A percentile compares a stretch with the other conserved stretches of the same genome.
Conservation (phyloP, 2,113 vertebrate genomes). For the Centropristis striata region DNA sequence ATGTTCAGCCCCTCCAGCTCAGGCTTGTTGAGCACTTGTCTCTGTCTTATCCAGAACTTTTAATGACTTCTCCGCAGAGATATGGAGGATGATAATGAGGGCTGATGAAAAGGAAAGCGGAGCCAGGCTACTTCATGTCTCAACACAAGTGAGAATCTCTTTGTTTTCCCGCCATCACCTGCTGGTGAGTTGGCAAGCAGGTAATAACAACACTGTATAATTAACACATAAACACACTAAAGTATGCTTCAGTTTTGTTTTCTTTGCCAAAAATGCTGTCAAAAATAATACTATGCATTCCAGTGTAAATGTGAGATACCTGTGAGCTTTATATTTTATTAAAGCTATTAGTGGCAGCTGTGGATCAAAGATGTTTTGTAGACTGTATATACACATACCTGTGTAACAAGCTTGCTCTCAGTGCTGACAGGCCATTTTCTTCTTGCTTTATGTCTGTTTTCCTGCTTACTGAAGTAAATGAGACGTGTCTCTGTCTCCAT, state of each 20-base stretch:
- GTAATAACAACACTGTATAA: slow-evolving; percentile 43
- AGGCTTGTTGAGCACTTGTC: slow-evolving; percentile 39
- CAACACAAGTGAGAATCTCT: slow-evolving; percentile 44
- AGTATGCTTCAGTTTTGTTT: slow-evolving; percentile 6
- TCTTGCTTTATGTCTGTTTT: background rate
- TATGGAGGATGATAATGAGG: slow-evolving; percentile 40
- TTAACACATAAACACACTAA: slow-evolving; percentile 38
- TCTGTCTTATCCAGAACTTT: slow-evolving; percentile 28
- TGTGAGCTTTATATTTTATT: slow-evolving; percentile 4
- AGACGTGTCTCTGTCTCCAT: background rate
- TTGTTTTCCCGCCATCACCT: slow-evolving; percentile 41
- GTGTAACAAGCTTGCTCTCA: background rate
- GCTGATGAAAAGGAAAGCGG: slow-evolving; percentile 32
- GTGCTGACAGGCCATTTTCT: slow-evolving; percentile 3
- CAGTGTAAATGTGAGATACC: slow-evolving; percentile 19
- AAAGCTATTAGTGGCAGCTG: slow-evolving; percentile 5
- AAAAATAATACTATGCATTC: slow-evolving; percentile 10
- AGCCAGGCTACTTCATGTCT: slow-evolving; percentile 57
- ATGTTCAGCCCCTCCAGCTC: slow-evolving; percentile 23
- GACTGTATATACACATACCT: background rate
- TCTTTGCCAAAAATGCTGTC: slow-evolving; percentile 19
- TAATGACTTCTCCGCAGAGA: slow-evolving; percentile 46
- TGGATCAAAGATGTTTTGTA: slow-evolving; percentile 4
- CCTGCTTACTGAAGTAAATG: background rate
- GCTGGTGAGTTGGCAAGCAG: slow-evolving; percentile 55